phyloP scores from a whole-genome alignment of 2,797 vertebrate species.

The Lutjanus campechanus region DNA sequence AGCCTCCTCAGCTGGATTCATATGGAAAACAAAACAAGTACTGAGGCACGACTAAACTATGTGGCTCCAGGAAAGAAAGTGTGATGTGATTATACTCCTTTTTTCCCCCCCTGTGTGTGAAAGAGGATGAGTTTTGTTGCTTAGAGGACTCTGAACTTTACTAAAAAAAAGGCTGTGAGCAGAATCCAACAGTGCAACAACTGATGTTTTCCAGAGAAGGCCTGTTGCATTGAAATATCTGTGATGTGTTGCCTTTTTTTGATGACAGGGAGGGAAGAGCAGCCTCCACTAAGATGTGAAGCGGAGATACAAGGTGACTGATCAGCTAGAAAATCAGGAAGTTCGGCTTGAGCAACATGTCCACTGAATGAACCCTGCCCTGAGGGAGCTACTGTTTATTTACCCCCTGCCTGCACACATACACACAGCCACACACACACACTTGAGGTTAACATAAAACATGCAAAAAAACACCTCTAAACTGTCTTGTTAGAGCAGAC shows the following conservation, averaged over 20 bases:
- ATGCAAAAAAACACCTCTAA: background rate
- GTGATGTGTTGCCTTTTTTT: slow-evolving; percentile 2
- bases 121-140: slow-evolving; percentile 37
- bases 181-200: slow-evolving; percentile 33
- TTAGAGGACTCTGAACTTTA: slow-evolving; percentile 47
- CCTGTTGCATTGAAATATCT: slow-evolving; percentile 32
- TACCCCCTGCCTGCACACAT: slow-evolving; percentile 44
- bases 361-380: slow-evolving; percentile 69
- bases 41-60: slow-evolving; percentile 35
- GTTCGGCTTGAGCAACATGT: slow-evolving; percentile 71
- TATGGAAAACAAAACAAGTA: slow-evolving; percentile 62
- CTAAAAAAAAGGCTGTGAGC: slow-evolving; percentile 33
- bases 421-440: slow-evolving; percentile 13
- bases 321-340: slow-evolving; percentile 80
- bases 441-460: slow-evolving; percentile 46
- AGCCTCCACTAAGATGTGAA: slow-evolving; percentile 45
- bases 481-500: slow-evolving; percentile 51
- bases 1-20: slow-evolving; percentile 43
- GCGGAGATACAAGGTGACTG: slow-evolving; percentile 54
- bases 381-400: slow-evolving; percentile 67
- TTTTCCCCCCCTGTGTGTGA: slow-evolving; percentile 8
- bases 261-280: slow-evolving; percentile 16
- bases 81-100: slow-evolving; percentile 52
- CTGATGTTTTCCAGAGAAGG: slow-evolving; percentile 34
- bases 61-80: slow-evolving; percentile 39